Evolutionary conservation across 2,888 invertebrate genomes (phyloP).

Genomic region (Lasioglossum marginatum): DNA sequence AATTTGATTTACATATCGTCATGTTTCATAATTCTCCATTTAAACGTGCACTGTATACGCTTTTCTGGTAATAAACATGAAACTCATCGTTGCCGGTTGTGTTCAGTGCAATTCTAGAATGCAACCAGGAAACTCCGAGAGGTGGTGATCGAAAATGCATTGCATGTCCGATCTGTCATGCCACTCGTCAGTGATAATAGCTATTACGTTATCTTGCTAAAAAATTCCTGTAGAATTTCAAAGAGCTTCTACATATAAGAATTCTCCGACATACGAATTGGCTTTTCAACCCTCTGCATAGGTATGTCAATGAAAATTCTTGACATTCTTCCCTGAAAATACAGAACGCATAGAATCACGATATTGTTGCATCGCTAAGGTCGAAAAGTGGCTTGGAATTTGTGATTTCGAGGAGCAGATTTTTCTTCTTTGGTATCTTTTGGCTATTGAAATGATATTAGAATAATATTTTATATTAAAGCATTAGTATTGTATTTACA

Average conservation of each 20-base stretch:
- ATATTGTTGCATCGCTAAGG: neutral
- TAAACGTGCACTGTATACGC: neutral
- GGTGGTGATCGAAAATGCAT: neutral
- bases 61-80: neutral
- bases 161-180: constrained; percentile 1
- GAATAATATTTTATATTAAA: neutral
- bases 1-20: neutral
- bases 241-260: neutral
- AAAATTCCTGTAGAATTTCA: neutral
- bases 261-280: neutral
- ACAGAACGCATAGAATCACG: neutral
- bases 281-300: neutral
- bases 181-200: neutral
- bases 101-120: neutral
- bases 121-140: neutral
- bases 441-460: neutral
- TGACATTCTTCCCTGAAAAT: neutral
- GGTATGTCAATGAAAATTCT: constrained; percentile 1
- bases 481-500: neutral
- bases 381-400: neutral
- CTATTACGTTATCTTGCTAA: neutral
- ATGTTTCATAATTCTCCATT: neutral
- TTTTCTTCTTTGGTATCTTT: neutral
- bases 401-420: neutral
- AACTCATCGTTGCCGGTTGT: neutral